Percentiles rank a stretch among this genome's conserved stretches.
phyloP scores from a whole-genome alignment of 2,888 invertebrate species.

The Anoplius nigerrimus region DNA sequence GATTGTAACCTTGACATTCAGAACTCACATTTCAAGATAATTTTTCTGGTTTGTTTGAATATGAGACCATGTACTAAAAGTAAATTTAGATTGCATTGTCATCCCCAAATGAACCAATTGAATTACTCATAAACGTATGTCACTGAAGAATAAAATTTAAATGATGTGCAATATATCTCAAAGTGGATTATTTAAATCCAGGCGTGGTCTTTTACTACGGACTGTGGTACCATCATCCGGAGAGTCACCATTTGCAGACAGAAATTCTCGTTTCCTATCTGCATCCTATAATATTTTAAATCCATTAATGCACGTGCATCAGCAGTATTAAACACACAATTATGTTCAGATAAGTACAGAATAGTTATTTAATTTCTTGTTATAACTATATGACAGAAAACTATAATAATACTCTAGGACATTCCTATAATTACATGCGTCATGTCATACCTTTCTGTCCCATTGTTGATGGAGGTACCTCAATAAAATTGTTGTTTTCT shows the following conservation, averaged over 20 bases:
- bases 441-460: conserved; percentile 88
- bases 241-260: conserved; percentile 74
- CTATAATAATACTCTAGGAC: no score
- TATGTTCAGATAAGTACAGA: no score
- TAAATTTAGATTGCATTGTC: conserved; percentile 12
- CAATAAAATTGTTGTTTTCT: conserved; percentile 94
- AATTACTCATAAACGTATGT: conserved; percentile 26
- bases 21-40: conserved; percentile 31
- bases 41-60: conserved; percentile 24
- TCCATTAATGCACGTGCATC: conserved; percentile 8
- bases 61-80: conserved; percentile 18
- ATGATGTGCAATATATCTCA: conserved; percentile 54
- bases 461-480: conserved; percentile 96
- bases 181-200: conserved; percentile 73
- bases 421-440: conserved; percentile 7
- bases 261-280: conserved; percentile 79
- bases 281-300: conserved; percentile 74
- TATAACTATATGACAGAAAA: no score
- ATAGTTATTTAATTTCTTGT: no score
- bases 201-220: conserved; percentile 80
- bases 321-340: background rate
- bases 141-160: conserved; percentile 31
- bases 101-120: conserved; percentile 16
- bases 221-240: conserved; percentile 79
- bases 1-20: background rate